Conservation (phyloP, 2,797 vertebrate species). For the Ctenopoma kingsleyae region DNA sequence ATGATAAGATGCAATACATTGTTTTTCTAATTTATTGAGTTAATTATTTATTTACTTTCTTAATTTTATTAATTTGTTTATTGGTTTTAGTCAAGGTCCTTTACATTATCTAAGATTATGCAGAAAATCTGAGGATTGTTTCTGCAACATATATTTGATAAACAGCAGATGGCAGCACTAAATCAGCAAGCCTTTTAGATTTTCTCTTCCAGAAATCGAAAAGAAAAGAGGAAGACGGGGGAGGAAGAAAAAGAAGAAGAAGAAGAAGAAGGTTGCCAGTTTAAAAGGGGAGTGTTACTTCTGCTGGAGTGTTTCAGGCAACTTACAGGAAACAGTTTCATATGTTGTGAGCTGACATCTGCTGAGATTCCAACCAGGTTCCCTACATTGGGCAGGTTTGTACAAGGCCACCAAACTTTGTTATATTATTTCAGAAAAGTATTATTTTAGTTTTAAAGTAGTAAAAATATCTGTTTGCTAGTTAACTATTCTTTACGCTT, state of each 20-base stretch:
- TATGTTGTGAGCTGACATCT: background rate
- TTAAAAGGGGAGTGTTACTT: slow-evolving; percentile 41
- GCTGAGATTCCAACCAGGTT: background rate
- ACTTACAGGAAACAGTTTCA: slow-evolving; percentile 3
- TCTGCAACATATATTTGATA: background rate
- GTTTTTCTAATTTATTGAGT: too few relatives aligned
- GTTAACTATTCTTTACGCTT: background rate
- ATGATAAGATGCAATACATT: too few relatives aligned
- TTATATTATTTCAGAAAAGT: background rate
- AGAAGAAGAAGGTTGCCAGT: slow-evolving; percentile 16
- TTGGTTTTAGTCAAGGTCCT: background rate
- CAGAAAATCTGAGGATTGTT: background rate
- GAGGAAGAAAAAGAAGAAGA: slow-evolving; percentile 18
- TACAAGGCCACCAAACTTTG: background rate
- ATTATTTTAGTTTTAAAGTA: background rate
- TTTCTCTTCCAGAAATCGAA: background rate
- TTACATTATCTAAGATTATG: background rate
- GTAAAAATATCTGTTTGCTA: background rate
- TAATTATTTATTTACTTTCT: too few relatives aligned
- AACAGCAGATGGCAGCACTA: slow-evolving; percentile 54
- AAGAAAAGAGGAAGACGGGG: slow-evolving; percentile 50
- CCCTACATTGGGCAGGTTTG: slow-evolving; percentile 30
- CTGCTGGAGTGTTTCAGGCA: background rate
- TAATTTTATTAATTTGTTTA: too few relatives aligned
- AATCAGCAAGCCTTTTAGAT: background rate